phyloP scores from a whole-genome alignment of 2,113 vertebrate genomes.

The Prietella phreatophila region DNA sequence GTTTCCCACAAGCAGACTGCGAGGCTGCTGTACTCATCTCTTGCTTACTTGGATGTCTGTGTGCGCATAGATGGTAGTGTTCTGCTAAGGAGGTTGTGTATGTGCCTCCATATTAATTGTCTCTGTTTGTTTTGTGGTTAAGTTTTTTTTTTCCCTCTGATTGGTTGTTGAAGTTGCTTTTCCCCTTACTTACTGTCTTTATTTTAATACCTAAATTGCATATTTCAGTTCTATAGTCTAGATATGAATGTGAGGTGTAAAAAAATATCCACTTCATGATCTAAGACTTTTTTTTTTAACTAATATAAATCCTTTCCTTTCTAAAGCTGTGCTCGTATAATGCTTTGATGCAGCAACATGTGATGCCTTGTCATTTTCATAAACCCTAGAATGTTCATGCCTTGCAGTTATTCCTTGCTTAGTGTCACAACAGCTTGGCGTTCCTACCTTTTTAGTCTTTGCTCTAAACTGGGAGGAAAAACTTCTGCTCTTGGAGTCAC shows the following conservation, averaged over 20 bases:
- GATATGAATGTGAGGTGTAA: conserved; percentile 57
- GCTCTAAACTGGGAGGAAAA: neutral
- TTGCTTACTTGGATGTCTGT: conserved; percentile 44
- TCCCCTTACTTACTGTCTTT: neutral
- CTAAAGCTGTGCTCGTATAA: conserved; percentile 9
- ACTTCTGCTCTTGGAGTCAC: neutral
- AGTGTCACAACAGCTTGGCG: conserved; percentile 15
- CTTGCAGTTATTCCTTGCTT: conserved; percentile 32
- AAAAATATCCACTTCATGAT: neutral
- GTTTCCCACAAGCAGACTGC: conserved; percentile 25
- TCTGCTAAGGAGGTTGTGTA: conserved; percentile 34
- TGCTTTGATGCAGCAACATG: conserved; percentile 23
- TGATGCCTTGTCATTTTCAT: conserved; percentile 37
- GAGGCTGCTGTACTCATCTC: conserved; percentile 33
- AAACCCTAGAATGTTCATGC: conserved; percentile 40
- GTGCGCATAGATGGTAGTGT: conserved; percentile 34
- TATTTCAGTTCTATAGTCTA: conserved; percentile 71
- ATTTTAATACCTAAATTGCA: conserved; percentile 1
- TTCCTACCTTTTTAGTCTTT: conserved; percentile 17
- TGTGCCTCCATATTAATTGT: conserved; percentile 35
- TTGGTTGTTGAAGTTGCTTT: conserved; percentile 25
- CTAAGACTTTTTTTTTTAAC: neutral
- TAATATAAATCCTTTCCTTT: neutral
- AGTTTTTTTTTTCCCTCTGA: neutral
- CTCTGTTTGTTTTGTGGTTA: conserved; percentile 41